phyloP scores from a whole-genome alignment of 2,113 vertebrate genomes.

The Myrmecobius fasciatus region DNA sequence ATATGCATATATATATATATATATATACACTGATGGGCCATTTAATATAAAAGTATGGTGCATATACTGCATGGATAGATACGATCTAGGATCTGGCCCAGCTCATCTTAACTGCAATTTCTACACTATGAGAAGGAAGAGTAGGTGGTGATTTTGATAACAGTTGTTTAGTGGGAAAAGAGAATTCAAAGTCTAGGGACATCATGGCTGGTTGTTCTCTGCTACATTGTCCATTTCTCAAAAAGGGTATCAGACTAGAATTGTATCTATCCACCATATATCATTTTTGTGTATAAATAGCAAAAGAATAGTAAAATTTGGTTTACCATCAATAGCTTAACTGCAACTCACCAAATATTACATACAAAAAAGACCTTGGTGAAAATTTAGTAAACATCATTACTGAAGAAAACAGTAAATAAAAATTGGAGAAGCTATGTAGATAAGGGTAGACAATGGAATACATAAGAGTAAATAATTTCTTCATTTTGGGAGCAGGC shows the following conservation, averaged over 20 bases:
- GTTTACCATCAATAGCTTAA: background rate
- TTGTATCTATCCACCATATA: background rate
- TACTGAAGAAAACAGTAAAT: background rate
- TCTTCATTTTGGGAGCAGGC: background rate
- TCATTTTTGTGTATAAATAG: background rate
- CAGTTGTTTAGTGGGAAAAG: background rate
- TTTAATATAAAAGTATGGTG: background rate
- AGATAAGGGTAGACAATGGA: background rate
- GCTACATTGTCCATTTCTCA: background rate
- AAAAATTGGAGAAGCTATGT: background rate
- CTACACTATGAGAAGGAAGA: background rate
- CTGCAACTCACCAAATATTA: background rate
- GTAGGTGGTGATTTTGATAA: background rate
- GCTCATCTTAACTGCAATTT: background rate
- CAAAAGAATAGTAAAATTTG: background rate
- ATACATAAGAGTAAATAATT: background rate
- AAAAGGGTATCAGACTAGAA: background rate
- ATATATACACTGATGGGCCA: too few relatives aligned
- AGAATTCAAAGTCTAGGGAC: background rate
- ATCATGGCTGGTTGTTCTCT: background rate
- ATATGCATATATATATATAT: too few relatives aligned
- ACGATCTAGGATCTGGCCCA: background rate
- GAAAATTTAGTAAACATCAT: background rate
- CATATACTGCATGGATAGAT: background rate
- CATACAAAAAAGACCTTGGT: background rate